Percentiles rank a stretch among this genome's conserved stretches.
Evolutionary conservation across 92 coral and sea anemone species (phyloP).

Genomic region (Palythoa grandiflora): DNA sequence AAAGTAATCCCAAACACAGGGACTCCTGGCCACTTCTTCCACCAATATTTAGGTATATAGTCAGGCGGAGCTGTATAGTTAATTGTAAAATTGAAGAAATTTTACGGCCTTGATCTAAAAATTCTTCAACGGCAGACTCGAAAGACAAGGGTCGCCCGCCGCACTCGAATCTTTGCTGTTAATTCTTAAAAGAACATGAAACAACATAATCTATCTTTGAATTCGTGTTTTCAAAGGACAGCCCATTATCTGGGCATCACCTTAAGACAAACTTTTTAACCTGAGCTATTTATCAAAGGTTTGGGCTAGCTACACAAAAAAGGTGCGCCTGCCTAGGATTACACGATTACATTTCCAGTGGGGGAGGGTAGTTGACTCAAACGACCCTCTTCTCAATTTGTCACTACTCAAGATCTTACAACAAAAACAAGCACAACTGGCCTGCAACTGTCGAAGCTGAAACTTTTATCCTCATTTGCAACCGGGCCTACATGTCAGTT

Average conservation of each 20-base stretch:
- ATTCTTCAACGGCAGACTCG: not conserved
- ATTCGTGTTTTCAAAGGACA: conserved; percentile 1
- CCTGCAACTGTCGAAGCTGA: conserved; percentile 33
- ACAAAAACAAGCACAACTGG: conserved; percentile 44
- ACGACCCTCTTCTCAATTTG: not conserved
- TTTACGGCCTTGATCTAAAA: not conserved
- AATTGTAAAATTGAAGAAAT: not conserved
- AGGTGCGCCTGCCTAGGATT: not conserved
- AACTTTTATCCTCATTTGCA: conserved; percentile 43
- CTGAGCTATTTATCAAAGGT: not conserved
- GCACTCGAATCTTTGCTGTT: conserved; percentile 17
- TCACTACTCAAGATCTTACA: conserved; percentile 34
- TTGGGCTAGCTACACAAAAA: conserved; percentile 18
- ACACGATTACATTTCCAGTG: conserved; percentile 24
- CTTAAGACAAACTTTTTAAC: conserved; percentile 28
- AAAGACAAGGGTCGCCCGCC: not conserved
- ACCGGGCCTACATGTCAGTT: conserved; percentile 7
- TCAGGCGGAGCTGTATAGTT: not conserved
- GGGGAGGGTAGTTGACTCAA: not conserved
- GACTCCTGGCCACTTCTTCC: not conserved
- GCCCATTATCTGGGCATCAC: conserved; percentile 31
- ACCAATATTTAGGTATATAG: not conserved
- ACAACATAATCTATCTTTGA: not conserved
- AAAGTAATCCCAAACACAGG: not conserved
- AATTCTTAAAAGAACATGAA: not conserved